Evolutionary conservation across 1,140 invertebrate species (phyloP).

Genomic region (Drosophila santomea): DNA sequence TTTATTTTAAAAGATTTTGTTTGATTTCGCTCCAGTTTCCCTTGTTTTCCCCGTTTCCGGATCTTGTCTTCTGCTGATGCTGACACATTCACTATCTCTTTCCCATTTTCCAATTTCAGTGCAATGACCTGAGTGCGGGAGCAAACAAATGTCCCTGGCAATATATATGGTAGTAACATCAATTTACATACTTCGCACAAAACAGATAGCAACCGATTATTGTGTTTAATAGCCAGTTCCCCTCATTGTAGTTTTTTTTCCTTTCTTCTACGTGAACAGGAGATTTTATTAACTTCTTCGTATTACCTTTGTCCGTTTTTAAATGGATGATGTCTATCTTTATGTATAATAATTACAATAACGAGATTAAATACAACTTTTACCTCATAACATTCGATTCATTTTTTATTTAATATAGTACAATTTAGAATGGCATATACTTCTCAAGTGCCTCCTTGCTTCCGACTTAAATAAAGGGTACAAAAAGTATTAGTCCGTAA

Average conservation of each 20-base stretch:
- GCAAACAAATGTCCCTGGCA: conserved; percentile 52
- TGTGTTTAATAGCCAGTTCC: background rate
- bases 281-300: conserved; percentile 61
- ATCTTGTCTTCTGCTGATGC: conserved; percentile 22
- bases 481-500: no score
- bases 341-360: no score
- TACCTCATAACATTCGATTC: no score
- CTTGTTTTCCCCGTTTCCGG: background rate
- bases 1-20: conserved; percentile 45
- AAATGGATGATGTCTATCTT: no score
- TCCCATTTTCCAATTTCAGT: conserved; percentile 49
- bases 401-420: no score
- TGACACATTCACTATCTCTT: conserved; percentile 52
- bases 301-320: conserved; percentile 1
- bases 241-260: conserved; percentile 1
- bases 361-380: no score
- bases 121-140: background rate
- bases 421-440: no score
- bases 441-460: no score
- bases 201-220: conserved; percentile 40
- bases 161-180: background rate
- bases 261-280: conserved; percentile 1
- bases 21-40: conserved; percentile 57
- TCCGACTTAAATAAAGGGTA: no score
- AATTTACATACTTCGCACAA: background rate